Percentiles rank a stretch among this genome's conserved stretches.
Evolutionary conservation across 64 coral and sea anemone genomes (phyloP).

Genomic region (Actinia equina): DNA sequence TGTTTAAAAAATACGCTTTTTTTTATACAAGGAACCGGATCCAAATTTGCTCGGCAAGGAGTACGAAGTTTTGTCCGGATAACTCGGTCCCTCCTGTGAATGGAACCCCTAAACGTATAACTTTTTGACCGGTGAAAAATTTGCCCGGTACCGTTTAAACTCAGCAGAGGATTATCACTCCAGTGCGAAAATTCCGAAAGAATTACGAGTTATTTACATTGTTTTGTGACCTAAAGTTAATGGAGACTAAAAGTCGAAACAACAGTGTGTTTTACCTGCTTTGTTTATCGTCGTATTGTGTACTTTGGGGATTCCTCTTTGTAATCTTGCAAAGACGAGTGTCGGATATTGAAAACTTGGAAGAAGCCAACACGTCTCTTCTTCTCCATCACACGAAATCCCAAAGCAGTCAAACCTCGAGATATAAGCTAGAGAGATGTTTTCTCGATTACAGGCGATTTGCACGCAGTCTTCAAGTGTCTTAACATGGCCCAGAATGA

Average conservation of each 20-base stretch:
- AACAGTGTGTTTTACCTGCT: constrained; percentile 1
- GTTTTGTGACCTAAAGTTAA: background rate
- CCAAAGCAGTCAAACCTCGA: constrained; percentile 14
- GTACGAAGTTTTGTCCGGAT: too few relatives aligned
- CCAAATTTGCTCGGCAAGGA: too few relatives aligned
- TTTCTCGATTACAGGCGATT: constrained; percentile 1
- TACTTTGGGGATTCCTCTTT: background rate
- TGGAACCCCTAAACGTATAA: background rate
- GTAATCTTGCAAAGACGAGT: constrained; percentile 24
- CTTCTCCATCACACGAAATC: background rate
- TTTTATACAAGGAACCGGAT: too few relatives aligned
- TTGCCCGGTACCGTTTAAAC: background rate
- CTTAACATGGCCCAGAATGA: background rate
- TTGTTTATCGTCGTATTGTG: background rate
- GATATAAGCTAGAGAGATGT: background rate
- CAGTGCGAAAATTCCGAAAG: background rate
- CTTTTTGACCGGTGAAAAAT: background rate
- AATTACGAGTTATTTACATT: background rate
- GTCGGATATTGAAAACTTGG: constrained; percentile 19
- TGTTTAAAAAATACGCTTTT: too few relatives aligned
- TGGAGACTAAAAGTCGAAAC: background rate
- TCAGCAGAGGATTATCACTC: background rate
- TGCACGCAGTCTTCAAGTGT: background rate
- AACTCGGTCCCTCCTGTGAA: background rate
- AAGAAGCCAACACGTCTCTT: constrained; percentile 13